These are phyloP conservation scores for Drosophila neutralis DNA, from an alignment of 2,888 invertebrate genomes.

Conservation along the genomic window DNA sequence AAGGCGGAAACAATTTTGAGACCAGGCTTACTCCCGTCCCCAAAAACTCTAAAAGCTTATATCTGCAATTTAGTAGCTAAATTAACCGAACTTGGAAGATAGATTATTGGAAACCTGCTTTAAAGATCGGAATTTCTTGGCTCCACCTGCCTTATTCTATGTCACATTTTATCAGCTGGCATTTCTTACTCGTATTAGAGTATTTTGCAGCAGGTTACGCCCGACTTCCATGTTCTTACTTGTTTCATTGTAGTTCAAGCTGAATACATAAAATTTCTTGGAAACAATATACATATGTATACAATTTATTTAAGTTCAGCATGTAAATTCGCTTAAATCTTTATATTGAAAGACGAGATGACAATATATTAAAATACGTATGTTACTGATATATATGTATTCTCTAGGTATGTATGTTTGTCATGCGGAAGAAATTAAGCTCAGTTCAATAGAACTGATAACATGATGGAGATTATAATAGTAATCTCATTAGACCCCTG, in stretches of 20 bases:
- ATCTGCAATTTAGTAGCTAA: neutral
- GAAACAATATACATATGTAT: neutral
- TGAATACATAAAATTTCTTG: slow-evolving; percentile 5
- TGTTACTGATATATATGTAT: neutral
- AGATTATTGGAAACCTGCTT: neutral
- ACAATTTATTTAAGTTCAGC: neutral
- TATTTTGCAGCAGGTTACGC: neutral
- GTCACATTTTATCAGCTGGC: neutral
- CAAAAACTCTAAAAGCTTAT: neutral
- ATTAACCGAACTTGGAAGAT: neutral
- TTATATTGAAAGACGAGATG: neutral
- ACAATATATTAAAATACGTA: neutral
- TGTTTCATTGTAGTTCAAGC: neutral
- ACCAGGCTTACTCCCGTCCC: too few relatives aligned
- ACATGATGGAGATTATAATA: neutral
- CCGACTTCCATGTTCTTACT: neutral
- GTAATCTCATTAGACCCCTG: neutral
- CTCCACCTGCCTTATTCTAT: neutral
- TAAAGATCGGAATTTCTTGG: neutral
- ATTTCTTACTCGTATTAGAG: neutral
- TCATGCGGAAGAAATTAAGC: slow-evolving; percentile 1
- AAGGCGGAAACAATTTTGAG: too few relatives aligned
- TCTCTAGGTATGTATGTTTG: neutral
- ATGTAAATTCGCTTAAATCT: slow-evolving; percentile 12
- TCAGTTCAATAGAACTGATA: neutral